A percentile compares a stretch with the other conserved stretches of the same genome.
Conservation (phyloP, 2,888 invertebrate genomes). For the Acrobasis consociella region DNA sequence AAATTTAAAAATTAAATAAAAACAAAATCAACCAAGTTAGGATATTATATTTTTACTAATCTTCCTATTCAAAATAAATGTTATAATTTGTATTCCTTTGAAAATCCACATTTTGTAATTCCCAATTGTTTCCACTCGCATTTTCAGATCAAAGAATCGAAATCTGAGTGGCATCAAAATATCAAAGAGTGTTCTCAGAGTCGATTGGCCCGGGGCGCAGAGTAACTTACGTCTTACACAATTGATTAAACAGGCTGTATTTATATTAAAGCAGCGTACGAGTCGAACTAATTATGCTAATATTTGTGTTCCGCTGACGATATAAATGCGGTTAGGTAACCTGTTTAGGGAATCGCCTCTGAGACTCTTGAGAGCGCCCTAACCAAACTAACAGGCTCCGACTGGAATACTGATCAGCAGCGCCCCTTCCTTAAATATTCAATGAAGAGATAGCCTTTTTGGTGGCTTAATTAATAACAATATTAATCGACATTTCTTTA, state of each 20-base stretch:
- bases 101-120: constrained; percentile 17
- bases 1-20: too few species aligned
- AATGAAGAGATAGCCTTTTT: constrained; percentile 59
- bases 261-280: constrained; percentile 56
- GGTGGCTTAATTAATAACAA: constrained; percentile 51
- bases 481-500: constrained; percentile 46
- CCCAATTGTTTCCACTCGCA: constrained; percentile 14
- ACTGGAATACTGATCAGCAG: constrained; percentile 67
- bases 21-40: too few species aligned
- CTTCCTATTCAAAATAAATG: background rate
- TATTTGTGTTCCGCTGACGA: constrained; percentile 68
- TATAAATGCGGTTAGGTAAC: constrained; percentile 77
- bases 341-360: constrained; percentile 73
- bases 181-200: constrained; percentile 23
- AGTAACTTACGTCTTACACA: constrained; percentile 39
- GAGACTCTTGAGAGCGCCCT: constrained; percentile 64
- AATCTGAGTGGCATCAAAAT: constrained; percentile 26
- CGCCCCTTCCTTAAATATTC: constrained; percentile 58
- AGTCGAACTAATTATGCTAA: constrained; percentile 72
- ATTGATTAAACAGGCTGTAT: constrained; percentile 47
- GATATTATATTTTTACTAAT: too few species aligned
- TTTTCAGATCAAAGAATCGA: constrained; percentile 20
- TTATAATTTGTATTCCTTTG: constrained; percentile 8
- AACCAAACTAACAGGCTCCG: constrained; percentile 68
- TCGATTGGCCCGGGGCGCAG: constrained; percentile 33